phyloP scores from a whole-genome alignment of 2,888 invertebrate genomes.

The Lacanobia wlatinum region DNA sequence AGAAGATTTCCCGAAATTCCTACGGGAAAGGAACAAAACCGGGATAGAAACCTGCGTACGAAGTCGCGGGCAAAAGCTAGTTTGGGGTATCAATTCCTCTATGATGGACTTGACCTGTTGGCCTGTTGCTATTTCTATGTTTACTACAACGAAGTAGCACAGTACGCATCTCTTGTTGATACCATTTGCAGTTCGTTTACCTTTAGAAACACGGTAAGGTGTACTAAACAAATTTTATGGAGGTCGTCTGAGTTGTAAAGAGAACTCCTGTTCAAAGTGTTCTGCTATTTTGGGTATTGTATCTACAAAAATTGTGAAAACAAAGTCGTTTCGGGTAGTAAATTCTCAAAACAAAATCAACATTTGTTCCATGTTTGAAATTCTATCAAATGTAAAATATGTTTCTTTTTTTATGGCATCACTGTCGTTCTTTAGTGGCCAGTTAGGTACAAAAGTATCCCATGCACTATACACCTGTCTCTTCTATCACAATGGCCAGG shows the following conservation, averaged over 20 bases:
- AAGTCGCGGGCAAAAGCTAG: too few relatives aligned
- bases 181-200: constrained; percentile 54
- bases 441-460: constrained; percentile 18
- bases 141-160: constrained; percentile 8
- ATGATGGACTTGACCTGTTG: constrained; percentile 22
- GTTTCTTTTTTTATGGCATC: constrained; percentile 9
- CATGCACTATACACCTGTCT: constrained; percentile 5
- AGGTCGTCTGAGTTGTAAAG: constrained; percentile 14
- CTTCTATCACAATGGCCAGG: constrained; percentile 11
- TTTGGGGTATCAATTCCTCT: background rate
- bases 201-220: constrained; percentile 18
- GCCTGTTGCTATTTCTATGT: constrained; percentile 20
- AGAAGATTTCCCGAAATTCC: too few relatives aligned
- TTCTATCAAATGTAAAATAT: constrained; percentile 10
- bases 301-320: constrained; percentile 17
- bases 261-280: background rate
- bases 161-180: constrained; percentile 21
- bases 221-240: constrained; percentile 50
- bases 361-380: constrained; percentile 21
- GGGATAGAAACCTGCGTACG: too few relatives aligned
- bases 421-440: background rate
- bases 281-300: constrained; percentile 24
- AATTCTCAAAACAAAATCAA: constrained; percentile 13
- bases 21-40: too few relatives aligned
- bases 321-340: constrained; percentile 14